phyloP scores from a whole-genome alignment of 2,888 invertebrate species.

The Drosophila robusta region DNA sequence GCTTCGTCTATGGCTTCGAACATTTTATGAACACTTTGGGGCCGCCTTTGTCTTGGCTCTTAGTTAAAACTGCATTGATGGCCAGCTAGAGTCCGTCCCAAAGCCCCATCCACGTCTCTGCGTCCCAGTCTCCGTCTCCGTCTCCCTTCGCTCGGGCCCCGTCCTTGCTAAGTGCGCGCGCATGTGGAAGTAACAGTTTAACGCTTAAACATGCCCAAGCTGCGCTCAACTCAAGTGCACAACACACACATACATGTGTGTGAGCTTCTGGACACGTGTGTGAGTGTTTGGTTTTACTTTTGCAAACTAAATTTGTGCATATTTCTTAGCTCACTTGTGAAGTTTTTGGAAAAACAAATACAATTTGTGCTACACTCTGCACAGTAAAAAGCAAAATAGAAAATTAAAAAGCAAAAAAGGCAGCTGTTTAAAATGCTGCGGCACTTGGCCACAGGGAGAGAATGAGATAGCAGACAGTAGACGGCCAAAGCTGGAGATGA shows the following conservation, averaged over 20 bases:
- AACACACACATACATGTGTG: slow-evolving; percentile 17
- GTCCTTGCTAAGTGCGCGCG: slow-evolving; percentile 47
- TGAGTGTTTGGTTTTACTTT: slow-evolving; percentile 61
- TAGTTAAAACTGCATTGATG: slow-evolving; percentile 72
- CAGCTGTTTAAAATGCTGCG: slow-evolving; percentile 53
- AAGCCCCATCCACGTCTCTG: slow-evolving; percentile 3
- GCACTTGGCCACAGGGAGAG: slow-evolving; percentile 25
- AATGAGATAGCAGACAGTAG: slow-evolving; percentile 25
- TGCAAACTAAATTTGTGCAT: slow-evolving; percentile 60
- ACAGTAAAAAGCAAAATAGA: slow-evolving; percentile 26
- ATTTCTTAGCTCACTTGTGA: slow-evolving; percentile 55
- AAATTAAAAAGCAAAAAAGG: slow-evolving; percentile 5
- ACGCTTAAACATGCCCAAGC: slow-evolving; percentile 76
- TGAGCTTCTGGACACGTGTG: slow-evolving; percentile 3
- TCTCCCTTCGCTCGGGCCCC: background rate
- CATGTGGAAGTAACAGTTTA: slow-evolving; percentile 79
- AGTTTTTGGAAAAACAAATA: slow-evolving; percentile 64
- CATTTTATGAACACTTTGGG: slow-evolving; percentile 75
- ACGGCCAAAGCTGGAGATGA: slow-evolving; percentile 12
- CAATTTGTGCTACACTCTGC: slow-evolving; percentile 55
- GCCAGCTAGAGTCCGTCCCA: slow-evolving; percentile 60
- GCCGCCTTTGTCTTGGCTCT: slow-evolving; percentile 71
- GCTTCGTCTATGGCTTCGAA: slow-evolving; percentile 46
- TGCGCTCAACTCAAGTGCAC: slow-evolving; percentile 52
- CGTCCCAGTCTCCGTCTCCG: slow-evolving; percentile 4